Conservation (phyloP, 2,797 vertebrate genomes). For the Sparidentex hasta region DNA sequence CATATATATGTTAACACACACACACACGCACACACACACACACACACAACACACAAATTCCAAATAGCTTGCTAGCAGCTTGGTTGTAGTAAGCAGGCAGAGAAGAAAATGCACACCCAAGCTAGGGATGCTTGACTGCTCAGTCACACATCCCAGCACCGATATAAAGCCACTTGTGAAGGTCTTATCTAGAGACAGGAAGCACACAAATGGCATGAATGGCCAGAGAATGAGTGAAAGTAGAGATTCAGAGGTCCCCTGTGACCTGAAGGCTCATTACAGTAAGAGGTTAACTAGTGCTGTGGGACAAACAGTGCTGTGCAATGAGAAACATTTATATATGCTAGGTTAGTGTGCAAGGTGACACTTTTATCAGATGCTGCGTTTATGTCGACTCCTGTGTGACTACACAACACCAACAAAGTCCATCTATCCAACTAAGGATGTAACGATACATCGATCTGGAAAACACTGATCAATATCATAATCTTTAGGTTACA, state of each 20-base stretch:
- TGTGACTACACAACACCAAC: not conserved
- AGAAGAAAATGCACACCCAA: conserved; percentile 27
- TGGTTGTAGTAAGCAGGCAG: conserved; percentile 4
- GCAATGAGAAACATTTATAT: conserved; percentile 2
- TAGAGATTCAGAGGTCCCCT: conserved; percentile 52
- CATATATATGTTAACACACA: conserved; percentile 12
- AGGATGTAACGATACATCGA: no score
- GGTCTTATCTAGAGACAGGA: conserved; percentile 59
- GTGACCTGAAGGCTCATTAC: conserved; percentile 51
- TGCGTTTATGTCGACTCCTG: not conserved
- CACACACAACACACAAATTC: conserved; percentile 8
- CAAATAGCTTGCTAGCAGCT: conserved; percentile 19
- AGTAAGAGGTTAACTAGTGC: conserved; percentile 33
- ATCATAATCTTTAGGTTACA: no score
- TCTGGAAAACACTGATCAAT: no score
- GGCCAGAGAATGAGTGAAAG: conserved; percentile 56
- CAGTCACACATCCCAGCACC: conserved; percentile 43
- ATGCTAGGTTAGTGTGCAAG: not conserved
- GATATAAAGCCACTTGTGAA: conserved; percentile 56
- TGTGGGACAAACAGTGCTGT: conserved; percentile 19
- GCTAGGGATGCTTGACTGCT: conserved; percentile 43
- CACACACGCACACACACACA: not conserved
- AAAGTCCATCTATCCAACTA: not conserved
- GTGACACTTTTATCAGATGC: conserved; percentile 5
- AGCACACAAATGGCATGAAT: conserved; percentile 50